phyloP scores from a whole-genome alignment of 2,113 vertebrate species.

The Oryzias curvinotus region DNA sequence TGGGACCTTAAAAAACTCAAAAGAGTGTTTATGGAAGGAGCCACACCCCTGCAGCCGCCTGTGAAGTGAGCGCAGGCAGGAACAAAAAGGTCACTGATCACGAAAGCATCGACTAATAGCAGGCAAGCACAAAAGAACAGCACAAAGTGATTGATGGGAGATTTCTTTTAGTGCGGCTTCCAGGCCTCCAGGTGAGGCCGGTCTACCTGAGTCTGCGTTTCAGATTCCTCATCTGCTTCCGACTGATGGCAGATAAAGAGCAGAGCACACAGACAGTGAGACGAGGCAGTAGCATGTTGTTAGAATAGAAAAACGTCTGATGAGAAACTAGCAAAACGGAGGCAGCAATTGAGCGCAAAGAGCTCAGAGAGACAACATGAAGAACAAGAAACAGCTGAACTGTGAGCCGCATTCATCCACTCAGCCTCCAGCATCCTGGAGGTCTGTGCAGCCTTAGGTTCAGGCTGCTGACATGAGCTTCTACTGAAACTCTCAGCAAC shows the following conservation, averaged over 20 bases:
- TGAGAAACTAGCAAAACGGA: neutral
- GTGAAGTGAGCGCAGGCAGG: slow-evolving; percentile 24
- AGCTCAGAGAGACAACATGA: too few relatives aligned
- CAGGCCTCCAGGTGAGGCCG: slow-evolving; percentile 22
- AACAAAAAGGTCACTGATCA: slow-evolving; percentile 15
- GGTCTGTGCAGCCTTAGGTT: too few relatives aligned
- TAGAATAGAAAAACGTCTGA: slow-evolving; percentile 3
- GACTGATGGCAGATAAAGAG: slow-evolving; percentile 83
- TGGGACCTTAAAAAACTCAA: neutral
- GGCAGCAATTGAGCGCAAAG: too few relatives aligned
- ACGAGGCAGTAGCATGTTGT: slow-evolving; percentile 1
- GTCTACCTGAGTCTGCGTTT: slow-evolving; percentile 80
- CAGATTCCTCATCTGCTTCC: slow-evolving; percentile 90
- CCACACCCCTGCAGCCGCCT: slow-evolving; percentile 22
- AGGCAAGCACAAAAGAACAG: slow-evolving; percentile 30
- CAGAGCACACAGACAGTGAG: slow-evolving; percentile 50
- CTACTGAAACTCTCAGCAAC: too few relatives aligned
- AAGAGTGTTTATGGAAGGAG: neutral
- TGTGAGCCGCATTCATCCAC: too few relatives aligned
- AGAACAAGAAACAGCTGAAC: too few relatives aligned
- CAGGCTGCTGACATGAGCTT: too few relatives aligned
- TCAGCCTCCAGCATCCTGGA: too few relatives aligned
- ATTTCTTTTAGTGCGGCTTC: slow-evolving; percentile 19
- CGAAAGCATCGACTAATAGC: slow-evolving; percentile 16
- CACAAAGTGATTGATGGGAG: slow-evolving; percentile 33